Base-by-base conservation (phyloP, 2,888 invertebrate species). In the Euclidia mi region DNA sequence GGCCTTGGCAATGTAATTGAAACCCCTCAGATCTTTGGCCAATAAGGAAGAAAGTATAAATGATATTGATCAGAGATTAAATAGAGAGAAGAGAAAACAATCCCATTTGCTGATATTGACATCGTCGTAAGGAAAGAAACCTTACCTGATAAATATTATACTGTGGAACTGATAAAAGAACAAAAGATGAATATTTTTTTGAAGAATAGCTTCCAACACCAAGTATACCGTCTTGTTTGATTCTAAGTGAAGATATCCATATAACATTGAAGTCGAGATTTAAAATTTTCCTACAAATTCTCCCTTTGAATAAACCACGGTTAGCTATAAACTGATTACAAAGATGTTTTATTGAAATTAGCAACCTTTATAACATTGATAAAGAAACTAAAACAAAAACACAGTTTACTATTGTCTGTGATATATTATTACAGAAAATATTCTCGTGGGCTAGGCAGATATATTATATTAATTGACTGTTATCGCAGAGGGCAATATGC, bases 391-490 rank as follows among this genome's bases (percentile, higher is more conserved):
- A 6, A 25, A 25, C 20, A 2, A 7, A n/a, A 12, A 25, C 7
- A 40, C 6, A 25, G 7, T 7, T 3, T n/a, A 25, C 12, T 10
- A 2, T 12, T 11, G 4, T 40, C 25, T 40, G 7, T 1, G 10
- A 31, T 9, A 32, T 25, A 44, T n/a, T n/a, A 17, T 15, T 14
- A 14, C 4, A 6, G 6, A 48, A 44, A 35, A 49, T 48, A 44
- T 49, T 49, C 49, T 51, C 57, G 9, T 45, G 48, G 37, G 49
- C 9, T 49, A 46, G 28, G 56, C 25, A 41, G 15, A 57, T 15
- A 65, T 25, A n/a, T 25, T 4, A 4, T 56, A 68, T 57, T 63
- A 53, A 66, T 68, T 9, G 50, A 53, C 49, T 68, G 53, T 66
- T 69, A 44, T 43, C 28, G 45, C 46, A 37, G 12, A 47, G 43